phyloP scores from a whole-genome alignment of 2,888 invertebrate genomes.

The Plebejus melissa region DNA sequence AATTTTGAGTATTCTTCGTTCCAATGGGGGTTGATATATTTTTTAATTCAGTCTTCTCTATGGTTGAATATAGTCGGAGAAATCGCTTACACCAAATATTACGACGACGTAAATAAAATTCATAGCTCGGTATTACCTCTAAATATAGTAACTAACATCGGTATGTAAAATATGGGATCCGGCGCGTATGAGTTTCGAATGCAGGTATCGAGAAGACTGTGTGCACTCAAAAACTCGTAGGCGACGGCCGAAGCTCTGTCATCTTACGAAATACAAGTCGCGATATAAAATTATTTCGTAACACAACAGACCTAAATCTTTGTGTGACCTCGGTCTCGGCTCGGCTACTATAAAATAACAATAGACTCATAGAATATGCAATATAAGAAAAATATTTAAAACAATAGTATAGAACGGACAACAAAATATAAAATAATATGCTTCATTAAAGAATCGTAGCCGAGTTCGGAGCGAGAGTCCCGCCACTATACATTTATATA shows the following conservation, averaged over 20 bases:
- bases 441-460: conserved; percentile 53
- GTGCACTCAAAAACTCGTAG: conserved; percentile 32
- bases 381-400: conserved; percentile 69
- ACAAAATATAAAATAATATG: conserved; percentile 65
- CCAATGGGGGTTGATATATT: conserved; percentile 58
- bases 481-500: conserved; percentile 56
- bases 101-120: conserved; percentile 48
- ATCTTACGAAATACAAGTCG: conserved; percentile 50
- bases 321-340: conserved; percentile 42
- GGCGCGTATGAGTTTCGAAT: conserved; percentile 53
- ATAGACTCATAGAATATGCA: conserved; percentile 48
- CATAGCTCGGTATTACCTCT: conserved; percentile 59
- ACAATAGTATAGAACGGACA: conserved; percentile 66
- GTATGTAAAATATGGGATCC: conserved; percentile 72
- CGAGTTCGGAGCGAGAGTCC: conserved; percentile 50
- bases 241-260: conserved; percentile 39
- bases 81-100: conserved; percentile 42
- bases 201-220: conserved; percentile 38
- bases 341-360: conserved; percentile 54
- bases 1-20: conserved; percentile 68
- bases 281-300: conserved; percentile 51
- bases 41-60: conserved; percentile 72
- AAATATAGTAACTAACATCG: conserved; percentile 72
- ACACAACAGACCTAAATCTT: conserved; percentile 44
- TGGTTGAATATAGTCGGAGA: conserved; percentile 61